Evolutionary conservation across 2,888 invertebrate genomes (phyloP).

Genomic region (Scrobipalpa costella): DNA sequence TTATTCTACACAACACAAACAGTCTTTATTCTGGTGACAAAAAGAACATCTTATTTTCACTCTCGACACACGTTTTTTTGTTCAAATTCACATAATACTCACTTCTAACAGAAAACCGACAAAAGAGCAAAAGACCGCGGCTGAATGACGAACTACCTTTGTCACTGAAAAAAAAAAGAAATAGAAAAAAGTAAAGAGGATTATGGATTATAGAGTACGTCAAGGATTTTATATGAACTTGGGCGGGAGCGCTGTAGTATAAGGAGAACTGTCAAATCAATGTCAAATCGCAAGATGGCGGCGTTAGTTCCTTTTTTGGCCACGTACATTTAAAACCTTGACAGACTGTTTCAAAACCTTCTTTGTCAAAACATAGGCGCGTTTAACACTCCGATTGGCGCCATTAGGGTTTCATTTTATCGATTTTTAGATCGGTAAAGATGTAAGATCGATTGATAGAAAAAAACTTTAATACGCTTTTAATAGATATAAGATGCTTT

Average conservation of each 20-base stretch:
- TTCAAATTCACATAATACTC: slow-evolving; percentile 20
- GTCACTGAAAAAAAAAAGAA: slow-evolving; percentile 12
- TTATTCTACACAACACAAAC: not conserved
- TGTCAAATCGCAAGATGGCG: no score
- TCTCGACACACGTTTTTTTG: slow-evolving; percentile 1
- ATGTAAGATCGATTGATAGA: slow-evolving; percentile 10
- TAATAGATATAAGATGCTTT: slow-evolving; percentile 8
- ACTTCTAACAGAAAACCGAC: slow-evolving; percentile 35
- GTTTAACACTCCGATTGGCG: slow-evolving; percentile 59
- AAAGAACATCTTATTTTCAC: slow-evolving; percentile 20
- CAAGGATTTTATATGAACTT: no score
- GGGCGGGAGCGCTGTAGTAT: no score
- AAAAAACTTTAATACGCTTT: slow-evolving; percentile 7
- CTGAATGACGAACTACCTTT: slow-evolving; percentile 39
- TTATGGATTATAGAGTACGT: no score
- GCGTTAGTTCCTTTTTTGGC: no score
- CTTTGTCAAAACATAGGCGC: slow-evolving; percentile 59
- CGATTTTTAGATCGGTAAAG: slow-evolving; percentile 9
- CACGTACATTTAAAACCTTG: no score
- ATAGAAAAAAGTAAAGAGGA: slow-evolving; percentile 16
- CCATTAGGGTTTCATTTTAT: slow-evolving; percentile 42
- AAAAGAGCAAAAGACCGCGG: slow-evolving; percentile 41
- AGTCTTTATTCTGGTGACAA: not conserved
- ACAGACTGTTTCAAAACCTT: slow-evolving; percentile 56
- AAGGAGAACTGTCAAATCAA: no score